Evolutionary conservation across 2,888 invertebrate species (phyloP), one percentile per base, ranked within the genome.

Genomic region (Catocala nupta): DNA sequence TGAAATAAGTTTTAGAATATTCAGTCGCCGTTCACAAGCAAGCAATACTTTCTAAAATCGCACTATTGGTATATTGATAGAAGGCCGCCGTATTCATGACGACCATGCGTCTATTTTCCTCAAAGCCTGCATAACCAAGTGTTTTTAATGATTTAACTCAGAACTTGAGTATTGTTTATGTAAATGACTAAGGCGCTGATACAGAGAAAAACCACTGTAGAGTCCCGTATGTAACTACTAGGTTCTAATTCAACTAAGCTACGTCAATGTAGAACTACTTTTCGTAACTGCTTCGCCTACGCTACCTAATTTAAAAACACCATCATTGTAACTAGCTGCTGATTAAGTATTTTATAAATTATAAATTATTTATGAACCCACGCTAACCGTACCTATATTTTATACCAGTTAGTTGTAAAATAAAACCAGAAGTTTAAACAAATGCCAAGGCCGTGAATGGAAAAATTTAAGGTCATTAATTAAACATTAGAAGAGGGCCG

Each of bases 381-480:
- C 5, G 8, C 12, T 49, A n/a, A 34, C 25, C 25, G 8, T 25
- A n/a, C n/a, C n/a, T n/a, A n/a, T n/a, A 47, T n/a, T 5, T 49
- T 34, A 39, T 8, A 39, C 36, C 25, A 25, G 25, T 5, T n/a
- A 10, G 56, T 59, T 51, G 59, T 13, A 58, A 62, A 59, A 62
- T 52, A 55, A 66, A 58, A 45, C 11, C 33, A n/a, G 42, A 70
- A 52, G 39, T 52, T 55, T 42, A 34, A 25, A 42, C 8, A 71
- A 59, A 57, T 57, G 33, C 43, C 55, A 68, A 72, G 59, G 64
- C n/a, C 33, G 16, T 44, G 11, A 56, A 57, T 55, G 55, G 61
- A 54, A 47, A 56, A 49, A 56, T 65, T 42, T 49, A 59, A 55
- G 34, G 44, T 68, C 58, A 75, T 65, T 63, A 60, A 56, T 62